Percentiles rank a stretch among this genome's conserved stretches.
These are phyloP conservation scores for Drosophila repletoides DNA, from an alignment of 1,140 invertebrate genomes.

Conservation along the genomic window DNA sequence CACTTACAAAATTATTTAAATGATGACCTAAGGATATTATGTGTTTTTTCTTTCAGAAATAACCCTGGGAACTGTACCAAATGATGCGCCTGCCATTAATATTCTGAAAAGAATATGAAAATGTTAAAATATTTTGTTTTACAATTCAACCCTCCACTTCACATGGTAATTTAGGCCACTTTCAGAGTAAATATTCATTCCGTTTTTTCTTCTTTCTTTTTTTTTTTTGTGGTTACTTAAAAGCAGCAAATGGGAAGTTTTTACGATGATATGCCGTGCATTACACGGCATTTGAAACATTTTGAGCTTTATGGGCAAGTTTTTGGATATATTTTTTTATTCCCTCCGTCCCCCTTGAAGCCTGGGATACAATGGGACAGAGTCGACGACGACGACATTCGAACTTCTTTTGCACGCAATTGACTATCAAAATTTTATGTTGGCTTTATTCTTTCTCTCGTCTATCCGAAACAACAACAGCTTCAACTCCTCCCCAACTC, in stretches of 20 bases:
- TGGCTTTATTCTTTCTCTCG: constrained; percentile 24
- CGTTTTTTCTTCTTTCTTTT: constrained; percentile 13
- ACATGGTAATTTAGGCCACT: constrained; percentile 50
- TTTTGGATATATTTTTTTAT: constrained; percentile 18
- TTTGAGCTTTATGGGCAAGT: constrained; percentile 53
- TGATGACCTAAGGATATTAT: no score
- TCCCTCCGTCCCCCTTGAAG: background rate
- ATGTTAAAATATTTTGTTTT: constrained; percentile 36
- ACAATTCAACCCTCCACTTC: constrained; percentile 23
- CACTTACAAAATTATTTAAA: constrained; percentile 5
- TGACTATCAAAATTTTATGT: constrained; percentile 73
- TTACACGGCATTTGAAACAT: constrained; percentile 62
- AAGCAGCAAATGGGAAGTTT: constrained; percentile 19
- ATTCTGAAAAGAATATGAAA: constrained; percentile 16
- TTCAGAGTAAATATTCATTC: constrained; percentile 60
- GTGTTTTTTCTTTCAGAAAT: no score
- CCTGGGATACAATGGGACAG: constrained; percentile 27
- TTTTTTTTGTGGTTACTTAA: constrained; percentile 26
- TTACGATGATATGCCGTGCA: constrained; percentile 61
- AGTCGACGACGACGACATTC: constrained; percentile 47
- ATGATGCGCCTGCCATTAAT: constrained; percentile 50
- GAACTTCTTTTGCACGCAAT: constrained; percentile 66
- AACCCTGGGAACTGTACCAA: constrained; percentile 37
- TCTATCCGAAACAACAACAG: constrained; percentile 12
- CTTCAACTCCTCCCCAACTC: background rate